A percentile compares a stretch with the other conserved stretches of the same genome.
Evolutionary conservation across 2,888 invertebrate species (phyloP).

Genomic region (Seira sanloemensis): DNA sequence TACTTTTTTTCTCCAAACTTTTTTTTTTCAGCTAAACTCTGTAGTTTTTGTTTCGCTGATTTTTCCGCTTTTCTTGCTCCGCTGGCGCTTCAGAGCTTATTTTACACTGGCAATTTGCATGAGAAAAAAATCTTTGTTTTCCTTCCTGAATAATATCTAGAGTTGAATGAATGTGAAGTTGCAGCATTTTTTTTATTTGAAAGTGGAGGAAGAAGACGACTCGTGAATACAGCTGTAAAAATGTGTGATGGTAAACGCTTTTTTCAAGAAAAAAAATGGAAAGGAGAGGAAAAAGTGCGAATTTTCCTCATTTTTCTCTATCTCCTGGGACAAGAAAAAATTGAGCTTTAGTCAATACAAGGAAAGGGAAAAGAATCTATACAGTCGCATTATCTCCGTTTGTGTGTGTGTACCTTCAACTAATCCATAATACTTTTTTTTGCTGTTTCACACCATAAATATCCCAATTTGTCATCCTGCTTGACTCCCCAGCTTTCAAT

Average conservation of each 20-base stretch:
- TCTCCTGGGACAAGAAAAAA: slow-evolving; percentile 54
- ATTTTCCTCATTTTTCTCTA: slow-evolving; percentile 21
- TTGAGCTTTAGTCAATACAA: slow-evolving; percentile 46
- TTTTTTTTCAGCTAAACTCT: neutral
- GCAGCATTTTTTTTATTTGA: neutral
- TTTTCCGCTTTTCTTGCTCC: too few relatives aligned
- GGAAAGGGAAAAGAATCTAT: slow-evolving; percentile 21
- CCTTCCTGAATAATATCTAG: neutral
- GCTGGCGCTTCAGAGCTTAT: too few relatives aligned
- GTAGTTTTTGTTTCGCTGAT: slow-evolving; percentile 15
- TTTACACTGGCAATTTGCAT: neutral
- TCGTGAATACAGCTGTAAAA: neutral
- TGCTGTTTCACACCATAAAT: slow-evolving; percentile 45
- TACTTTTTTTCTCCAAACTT: neutral
- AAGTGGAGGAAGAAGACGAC: slow-evolving; percentile 11
- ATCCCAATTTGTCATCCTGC: slow-evolving; percentile 54
- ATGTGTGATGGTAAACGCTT: slow-evolving; percentile 5
- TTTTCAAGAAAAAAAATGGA: neutral
- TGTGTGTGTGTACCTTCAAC: neutral
- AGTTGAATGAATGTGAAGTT: slow-evolving; percentile 11
- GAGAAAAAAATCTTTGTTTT: neutral
- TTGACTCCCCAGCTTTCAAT: slow-evolving; percentile 8
- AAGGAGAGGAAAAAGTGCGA: slow-evolving; percentile 25
- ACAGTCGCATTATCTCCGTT: slow-evolving; percentile 2
- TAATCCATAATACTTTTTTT: slow-evolving; percentile 26